Conservation (phyloP, 2,113 vertebrate species). For the Haliaeetus leucogaster region DNA sequence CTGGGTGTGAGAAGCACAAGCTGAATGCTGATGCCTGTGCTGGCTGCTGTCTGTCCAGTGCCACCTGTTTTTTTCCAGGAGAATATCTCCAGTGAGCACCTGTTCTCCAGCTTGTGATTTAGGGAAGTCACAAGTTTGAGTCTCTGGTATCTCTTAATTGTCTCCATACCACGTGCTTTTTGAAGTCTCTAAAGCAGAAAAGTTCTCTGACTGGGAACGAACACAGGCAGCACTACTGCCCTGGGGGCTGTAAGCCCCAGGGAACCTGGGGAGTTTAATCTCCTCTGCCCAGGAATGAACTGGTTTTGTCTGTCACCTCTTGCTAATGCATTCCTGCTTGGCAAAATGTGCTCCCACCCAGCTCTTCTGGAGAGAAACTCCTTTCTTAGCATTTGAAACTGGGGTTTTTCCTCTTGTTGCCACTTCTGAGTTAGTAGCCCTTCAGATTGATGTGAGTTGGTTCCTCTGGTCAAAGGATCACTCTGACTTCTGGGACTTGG, state of each 20-base stretch:
- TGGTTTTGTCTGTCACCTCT: neutral
- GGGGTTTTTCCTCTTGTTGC: fast-evolving
- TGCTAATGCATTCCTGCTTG: neutral
- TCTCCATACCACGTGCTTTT: neutral
- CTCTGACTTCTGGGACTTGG: neutral
- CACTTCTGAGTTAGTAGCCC: neutral
- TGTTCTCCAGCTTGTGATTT: neutral
- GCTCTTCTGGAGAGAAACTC: neutral
- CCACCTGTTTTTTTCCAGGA: neutral
- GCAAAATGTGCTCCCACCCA: neutral
- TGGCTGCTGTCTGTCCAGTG: neutral
- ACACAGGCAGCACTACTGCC: neutral
- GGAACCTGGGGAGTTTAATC: neutral
- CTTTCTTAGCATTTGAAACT: neutral
- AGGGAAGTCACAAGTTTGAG: neutral
- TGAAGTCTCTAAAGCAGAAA: neutral
- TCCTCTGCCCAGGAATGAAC: neutral
- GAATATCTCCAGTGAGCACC: neutral
- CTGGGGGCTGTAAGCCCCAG: neutral
- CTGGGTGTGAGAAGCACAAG: neutral
- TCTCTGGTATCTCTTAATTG: neutral
- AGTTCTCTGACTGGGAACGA: neutral
- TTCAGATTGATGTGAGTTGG: neutral
- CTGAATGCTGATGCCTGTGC: neutral
- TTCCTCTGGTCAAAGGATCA: neutral